phyloP scores from a whole-genome alignment of 2,797 vertebrate genomes.

The Bradypodion pumilum region DNA sequence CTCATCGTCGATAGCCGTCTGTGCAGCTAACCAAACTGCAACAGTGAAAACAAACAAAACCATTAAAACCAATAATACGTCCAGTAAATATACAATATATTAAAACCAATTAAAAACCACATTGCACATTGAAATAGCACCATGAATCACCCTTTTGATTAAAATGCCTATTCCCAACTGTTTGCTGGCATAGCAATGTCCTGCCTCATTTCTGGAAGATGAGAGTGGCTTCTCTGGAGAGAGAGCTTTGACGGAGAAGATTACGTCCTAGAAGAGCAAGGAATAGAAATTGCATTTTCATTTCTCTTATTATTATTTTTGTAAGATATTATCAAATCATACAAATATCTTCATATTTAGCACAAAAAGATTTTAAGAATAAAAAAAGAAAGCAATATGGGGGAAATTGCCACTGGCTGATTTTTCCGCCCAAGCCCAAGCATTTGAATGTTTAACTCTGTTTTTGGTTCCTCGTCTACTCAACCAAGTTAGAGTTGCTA shows the following conservation, averaged over 20 bases:
- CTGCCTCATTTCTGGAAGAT: neutral
- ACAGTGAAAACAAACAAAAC: neutral
- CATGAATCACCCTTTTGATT: neutral
- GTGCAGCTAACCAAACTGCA: neutral
- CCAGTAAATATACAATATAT: neutral
- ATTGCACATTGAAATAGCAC: neutral
- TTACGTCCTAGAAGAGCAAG: neutral
- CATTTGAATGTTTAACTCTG: neutral
- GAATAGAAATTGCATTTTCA: neutral
- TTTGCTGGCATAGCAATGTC: neutral
- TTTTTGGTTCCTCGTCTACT: neutral
- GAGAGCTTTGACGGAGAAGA: neutral
- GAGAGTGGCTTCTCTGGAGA: neutral
- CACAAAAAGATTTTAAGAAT: neutral
- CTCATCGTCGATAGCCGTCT: neutral
- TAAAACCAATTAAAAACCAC: neutral
- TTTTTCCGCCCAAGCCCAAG: neutral
- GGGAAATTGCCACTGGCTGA: neutral
- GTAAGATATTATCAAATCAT: neutral
- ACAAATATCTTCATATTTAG: neutral
- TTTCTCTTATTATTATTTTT: neutral
- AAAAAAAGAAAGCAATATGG: neutral
- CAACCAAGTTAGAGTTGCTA: neutral
- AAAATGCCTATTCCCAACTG: neutral
- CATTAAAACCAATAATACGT: neutral